Conservation (phyloP, 1,140 invertebrate genomes). For the Papilio xuthus region DNA sequence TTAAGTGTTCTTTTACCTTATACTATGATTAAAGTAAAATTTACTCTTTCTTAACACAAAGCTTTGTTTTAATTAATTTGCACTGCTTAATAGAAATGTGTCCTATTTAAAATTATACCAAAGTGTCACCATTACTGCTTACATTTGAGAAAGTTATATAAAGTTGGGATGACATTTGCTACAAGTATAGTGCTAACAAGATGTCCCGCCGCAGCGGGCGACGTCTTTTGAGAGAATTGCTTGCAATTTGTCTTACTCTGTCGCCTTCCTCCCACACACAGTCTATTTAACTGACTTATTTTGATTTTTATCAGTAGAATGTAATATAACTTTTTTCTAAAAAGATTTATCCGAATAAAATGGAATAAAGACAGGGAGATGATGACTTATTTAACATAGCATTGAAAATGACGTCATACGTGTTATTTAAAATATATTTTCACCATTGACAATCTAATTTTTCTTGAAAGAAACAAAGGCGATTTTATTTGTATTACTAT, state of each 20-base stretch:
- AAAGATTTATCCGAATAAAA: not conserved
- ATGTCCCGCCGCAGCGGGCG: not conserved
- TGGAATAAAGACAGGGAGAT: too few relatives aligned
- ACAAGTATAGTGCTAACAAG: conserved; percentile 9
- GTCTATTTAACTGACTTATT: not conserved
- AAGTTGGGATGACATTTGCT: not conserved
- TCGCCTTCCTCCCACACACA: not conserved
- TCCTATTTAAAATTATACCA: not conserved
- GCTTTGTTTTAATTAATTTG: too few relatives aligned
- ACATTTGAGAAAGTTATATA: not conserved
- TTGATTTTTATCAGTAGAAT: conserved; percentile 3
- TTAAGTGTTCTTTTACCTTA: too few relatives aligned
- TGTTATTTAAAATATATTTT: too few relatives aligned
- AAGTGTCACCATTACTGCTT: not conserved
- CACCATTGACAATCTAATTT: too few relatives aligned
- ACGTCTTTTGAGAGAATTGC: conserved; percentile 1
- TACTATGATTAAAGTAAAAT: too few relatives aligned
- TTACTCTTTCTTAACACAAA: too few relatives aligned
- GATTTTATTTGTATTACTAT: too few relatives aligned
- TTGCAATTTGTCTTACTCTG: conserved; percentile 20
- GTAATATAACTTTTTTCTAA: not conserved
- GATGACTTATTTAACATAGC: too few relatives aligned
- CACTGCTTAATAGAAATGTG: not conserved
- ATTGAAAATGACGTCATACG: too few relatives aligned
- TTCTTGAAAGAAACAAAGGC: too few relatives aligned